Percentiles rank a stretch among this genome's conserved stretches.
Evolutionary conservation across 2,797 vertebrate genomes (phyloP).

Genomic region (Rallus crepitans): DNA sequence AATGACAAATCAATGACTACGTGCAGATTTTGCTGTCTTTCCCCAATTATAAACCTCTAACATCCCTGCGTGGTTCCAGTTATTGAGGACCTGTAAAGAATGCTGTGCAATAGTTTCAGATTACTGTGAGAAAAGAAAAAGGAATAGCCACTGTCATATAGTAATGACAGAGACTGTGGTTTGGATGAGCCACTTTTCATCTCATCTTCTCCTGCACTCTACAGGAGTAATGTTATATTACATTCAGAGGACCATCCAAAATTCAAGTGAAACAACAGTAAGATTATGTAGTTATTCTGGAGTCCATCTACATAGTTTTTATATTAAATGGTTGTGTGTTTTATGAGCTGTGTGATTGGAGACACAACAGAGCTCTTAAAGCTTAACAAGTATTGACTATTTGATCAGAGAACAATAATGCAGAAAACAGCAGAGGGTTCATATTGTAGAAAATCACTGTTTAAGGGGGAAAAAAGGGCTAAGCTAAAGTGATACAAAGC

Average conservation of each 20-base stretch:
- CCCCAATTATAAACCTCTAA: not conserved
- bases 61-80: not conserved
- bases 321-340: not conserved
- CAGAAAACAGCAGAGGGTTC: not conserved
- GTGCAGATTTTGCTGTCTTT: not conserved
- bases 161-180: not conserved
- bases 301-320: not conserved
- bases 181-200: not conserved
- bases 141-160: not conserved
- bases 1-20: slow-evolving; percentile 1
- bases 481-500: not conserved
- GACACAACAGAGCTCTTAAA: not conserved
- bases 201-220: not conserved
- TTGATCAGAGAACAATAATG: not conserved
- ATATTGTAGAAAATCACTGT: not conserved
- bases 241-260: not conserved
- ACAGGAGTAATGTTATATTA: not conserved
- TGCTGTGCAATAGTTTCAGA: not conserved
- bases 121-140: not conserved
- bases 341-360: not conserved
- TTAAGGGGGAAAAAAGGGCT: not conserved
- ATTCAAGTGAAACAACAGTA: not conserved
- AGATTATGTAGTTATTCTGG: not conserved
- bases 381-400: not conserved
- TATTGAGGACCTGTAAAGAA: not conserved